These are phyloP conservation scores for Phorcus lineatus DNA, from an alignment of 2,888 invertebrate species.

Conservation along the genomic window DNA sequence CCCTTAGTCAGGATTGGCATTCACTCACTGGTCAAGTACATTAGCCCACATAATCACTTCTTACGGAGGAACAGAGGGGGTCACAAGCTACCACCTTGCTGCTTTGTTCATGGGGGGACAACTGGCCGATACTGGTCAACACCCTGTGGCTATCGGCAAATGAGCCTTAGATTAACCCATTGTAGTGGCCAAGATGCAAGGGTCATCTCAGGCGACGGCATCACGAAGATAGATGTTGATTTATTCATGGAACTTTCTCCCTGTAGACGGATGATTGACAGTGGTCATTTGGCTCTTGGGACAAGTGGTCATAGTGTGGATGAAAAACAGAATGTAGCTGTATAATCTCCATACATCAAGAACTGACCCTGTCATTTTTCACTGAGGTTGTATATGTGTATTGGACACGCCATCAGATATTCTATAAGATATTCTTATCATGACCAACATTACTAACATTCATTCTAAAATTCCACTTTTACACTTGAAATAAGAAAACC, in stretches of 20 bases:
- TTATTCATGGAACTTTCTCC: not conserved
- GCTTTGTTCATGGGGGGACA: not conserved
- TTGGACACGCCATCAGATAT: no score
- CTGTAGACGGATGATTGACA: not conserved
- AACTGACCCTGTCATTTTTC: no score
- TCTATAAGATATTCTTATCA: no score
- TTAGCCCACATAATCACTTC: constrained; percentile 13
- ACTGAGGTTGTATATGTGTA: no score
- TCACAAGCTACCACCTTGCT: not conserved
- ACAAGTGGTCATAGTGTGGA: no score
- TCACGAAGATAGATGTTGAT: not conserved
- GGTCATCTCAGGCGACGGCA: not conserved
- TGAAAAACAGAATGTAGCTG: no score
- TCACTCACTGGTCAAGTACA: constrained; percentile 8
- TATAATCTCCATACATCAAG: no score
- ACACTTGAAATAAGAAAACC: no score
- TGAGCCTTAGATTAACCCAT: not conserved
- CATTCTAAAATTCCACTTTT: no score
- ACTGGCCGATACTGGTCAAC: not conserved
- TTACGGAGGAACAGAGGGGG: not conserved
- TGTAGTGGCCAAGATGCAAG: not conserved
- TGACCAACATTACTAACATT: no score
- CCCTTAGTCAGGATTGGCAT: not conserved
- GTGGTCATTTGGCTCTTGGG: no score
- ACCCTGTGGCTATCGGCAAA: not conserved